Evolutionary conservation across 2,797 vertebrate genomes (phyloP).

Genomic region (Rhinella marina): DNA sequence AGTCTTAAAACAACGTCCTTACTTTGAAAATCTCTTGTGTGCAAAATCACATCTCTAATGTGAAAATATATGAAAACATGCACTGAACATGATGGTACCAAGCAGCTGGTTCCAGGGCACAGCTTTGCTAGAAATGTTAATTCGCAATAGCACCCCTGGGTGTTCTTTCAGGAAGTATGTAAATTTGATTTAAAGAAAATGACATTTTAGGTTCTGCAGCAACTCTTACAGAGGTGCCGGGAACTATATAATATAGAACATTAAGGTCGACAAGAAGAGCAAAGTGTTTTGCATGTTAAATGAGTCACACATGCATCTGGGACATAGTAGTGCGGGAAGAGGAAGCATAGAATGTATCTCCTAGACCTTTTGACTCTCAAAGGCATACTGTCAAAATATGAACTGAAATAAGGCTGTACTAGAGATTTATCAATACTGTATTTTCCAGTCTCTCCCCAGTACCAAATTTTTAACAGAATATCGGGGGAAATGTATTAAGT

Average conservation of each 20-base stretch:
- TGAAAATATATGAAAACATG: slow-evolving; percentile 2
- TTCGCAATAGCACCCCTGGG: background rate
- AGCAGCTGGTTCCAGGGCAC: background rate
- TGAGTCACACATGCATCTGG: slow-evolving; percentile 18
- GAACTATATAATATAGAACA: slow-evolving; percentile 16
- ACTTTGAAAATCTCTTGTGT: slow-evolving; percentile 1
- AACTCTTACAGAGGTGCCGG: background rate
- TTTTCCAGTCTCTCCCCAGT: no score
- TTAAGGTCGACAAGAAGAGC: slow-evolving; percentile 12
- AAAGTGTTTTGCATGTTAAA: slow-evolving; percentile 38
- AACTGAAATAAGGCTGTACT: background rate
- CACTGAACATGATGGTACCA: slow-evolving; percentile 1
- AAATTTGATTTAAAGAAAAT: slow-evolving; percentile 41
- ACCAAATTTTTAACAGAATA: no score
- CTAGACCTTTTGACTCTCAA: background rate
- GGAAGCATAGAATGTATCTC: background rate
- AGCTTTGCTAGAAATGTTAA: slow-evolving; percentile 27
- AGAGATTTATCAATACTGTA: background rate
- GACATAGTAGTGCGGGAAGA: slow-evolving; percentile 12
- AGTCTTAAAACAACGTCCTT: background rate
- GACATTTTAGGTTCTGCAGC: slow-evolving; percentile 26
- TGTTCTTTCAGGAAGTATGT: slow-evolving; percentile 32
- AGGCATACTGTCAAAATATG: background rate
- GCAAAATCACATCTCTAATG: background rate
- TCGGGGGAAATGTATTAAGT: no score